A percentile compares a stretch with the other conserved stretches of the same genome.
Conservation (phyloP, 1,140 invertebrate genomes). For the Nylanderia fulva region DNA sequence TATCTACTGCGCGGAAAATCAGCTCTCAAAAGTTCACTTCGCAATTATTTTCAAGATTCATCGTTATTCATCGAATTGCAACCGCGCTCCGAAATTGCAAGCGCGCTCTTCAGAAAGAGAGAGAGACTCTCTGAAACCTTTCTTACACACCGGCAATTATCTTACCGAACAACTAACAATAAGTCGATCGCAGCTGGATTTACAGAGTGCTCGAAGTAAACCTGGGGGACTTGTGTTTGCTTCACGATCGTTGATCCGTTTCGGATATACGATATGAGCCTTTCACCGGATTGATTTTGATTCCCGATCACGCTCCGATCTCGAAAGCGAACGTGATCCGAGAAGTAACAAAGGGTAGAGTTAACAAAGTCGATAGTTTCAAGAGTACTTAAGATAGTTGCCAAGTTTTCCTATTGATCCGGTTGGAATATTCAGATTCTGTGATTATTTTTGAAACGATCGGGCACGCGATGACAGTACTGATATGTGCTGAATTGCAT, state of each 20-base stretch:
- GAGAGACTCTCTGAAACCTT: neutral
- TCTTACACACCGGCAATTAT: slow-evolving; percentile 21
- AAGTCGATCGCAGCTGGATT: slow-evolving; percentile 28
- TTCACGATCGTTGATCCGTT: slow-evolving; percentile 36
- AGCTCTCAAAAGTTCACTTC: slow-evolving; percentile 17
- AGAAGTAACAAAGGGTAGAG: slow-evolving; percentile 32
- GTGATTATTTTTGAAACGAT: neutral
- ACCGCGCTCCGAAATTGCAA: neutral
- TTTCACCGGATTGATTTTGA: slow-evolving; percentile 20
- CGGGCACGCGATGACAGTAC: neutral
- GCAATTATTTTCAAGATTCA: slow-evolving; percentile 26
- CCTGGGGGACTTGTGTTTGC: neutral
- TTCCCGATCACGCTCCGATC: neutral
- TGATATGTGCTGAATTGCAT: neutral
- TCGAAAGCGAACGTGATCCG: slow-evolving; percentile 1
- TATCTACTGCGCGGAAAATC: neutral
- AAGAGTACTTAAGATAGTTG: neutral
- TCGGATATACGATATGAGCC: neutral
- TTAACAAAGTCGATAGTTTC: slow-evolving; percentile 29
- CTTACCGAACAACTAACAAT: slow-evolving; percentile 9
- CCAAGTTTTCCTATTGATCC: slow-evolving; percentile 11
- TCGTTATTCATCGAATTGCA: slow-evolving; percentile 9
- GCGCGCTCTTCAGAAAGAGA: neutral
- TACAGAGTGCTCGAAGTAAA: slow-evolving; percentile 41
- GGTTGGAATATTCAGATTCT: slow-evolving; percentile 12